These are phyloP conservation scores for Ardeotis arabs DNA, from an alignment of 2,113 vertebrate species.

Conservation along the genomic window DNA sequence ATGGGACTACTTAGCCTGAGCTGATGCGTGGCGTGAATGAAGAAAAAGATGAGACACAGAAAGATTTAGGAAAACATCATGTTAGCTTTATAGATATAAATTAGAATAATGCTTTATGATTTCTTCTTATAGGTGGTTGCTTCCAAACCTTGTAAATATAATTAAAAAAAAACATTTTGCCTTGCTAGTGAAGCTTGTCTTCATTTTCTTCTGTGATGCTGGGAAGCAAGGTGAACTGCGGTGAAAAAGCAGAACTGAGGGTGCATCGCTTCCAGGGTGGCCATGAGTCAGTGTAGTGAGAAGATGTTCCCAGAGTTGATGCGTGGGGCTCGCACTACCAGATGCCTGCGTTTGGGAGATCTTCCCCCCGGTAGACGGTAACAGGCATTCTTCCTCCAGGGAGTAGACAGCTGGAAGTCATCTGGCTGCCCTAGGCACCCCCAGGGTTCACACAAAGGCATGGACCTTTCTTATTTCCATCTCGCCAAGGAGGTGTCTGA, in stretches of 20 bases:
- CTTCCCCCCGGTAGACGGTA: background rate
- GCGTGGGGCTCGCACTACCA: background rate
- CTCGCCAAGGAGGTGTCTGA: background rate
- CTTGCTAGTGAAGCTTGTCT: background rate
- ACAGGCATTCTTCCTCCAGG: background rate
- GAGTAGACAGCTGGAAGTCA: background rate
- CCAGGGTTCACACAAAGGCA: background rate
- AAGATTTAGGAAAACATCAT: background rate
- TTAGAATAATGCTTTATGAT: background rate
- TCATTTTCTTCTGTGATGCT: background rate
- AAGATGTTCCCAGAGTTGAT: background rate
- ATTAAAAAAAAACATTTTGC: background rate
- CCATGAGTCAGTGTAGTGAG: background rate
- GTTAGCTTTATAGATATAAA: background rate
- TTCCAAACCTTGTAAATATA: background rate
- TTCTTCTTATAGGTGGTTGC: background rate
- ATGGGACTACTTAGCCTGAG: background rate
- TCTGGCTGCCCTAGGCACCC: background rate
- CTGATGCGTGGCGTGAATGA: background rate
- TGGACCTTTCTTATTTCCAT: background rate
- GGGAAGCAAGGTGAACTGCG: background rate
- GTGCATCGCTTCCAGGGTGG: fast-evolving
- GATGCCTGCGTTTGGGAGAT: background rate
- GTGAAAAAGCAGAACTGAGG: background rate
- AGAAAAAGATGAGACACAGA: background rate